These are phyloP conservation scores for Chamaetylas fuelleborni DNA, from an alignment of 2,113 vertebrate species.

Conservation along the genomic window DNA sequence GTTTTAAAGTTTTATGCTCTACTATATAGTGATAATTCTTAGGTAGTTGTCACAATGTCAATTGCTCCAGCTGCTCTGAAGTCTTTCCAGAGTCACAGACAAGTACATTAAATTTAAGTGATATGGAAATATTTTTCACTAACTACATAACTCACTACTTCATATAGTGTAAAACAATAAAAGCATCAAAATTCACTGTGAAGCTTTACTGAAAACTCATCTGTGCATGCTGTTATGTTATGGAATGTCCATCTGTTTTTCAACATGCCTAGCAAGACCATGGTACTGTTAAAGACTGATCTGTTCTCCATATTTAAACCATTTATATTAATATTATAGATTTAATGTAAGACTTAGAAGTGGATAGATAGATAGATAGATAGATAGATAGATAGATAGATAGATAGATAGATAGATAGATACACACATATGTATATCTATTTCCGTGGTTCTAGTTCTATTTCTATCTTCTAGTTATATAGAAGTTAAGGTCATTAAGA, in stretches of 20 bases:
- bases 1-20: not conserved
- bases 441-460: not conserved
- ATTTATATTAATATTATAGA: not conserved
- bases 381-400: rapidly evolving
- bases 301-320: not conserved
- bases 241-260: not conserved
- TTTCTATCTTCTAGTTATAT: not conserved
- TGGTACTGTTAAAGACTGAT: not conserved
- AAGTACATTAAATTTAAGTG: not conserved
- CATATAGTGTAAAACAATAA: not conserved
- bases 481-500: not conserved
- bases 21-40: not conserved
- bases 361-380: rapidly evolving
- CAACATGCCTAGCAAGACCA: not conserved
- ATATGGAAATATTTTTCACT: not conserved
- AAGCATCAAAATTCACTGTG: not conserved
- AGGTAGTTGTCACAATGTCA: not conserved
- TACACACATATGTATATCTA: rapidly evolving
- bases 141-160: not conserved
- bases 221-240: not conserved
- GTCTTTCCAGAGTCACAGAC: not conserved
- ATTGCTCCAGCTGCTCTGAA: not conserved
- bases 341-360: not conserved
- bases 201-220: not conserved
- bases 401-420: rapidly evolving